phyloP scores from a whole-genome alignment of 2,888 invertebrate genomes.

The Mesorhabditis sp. region DNA sequence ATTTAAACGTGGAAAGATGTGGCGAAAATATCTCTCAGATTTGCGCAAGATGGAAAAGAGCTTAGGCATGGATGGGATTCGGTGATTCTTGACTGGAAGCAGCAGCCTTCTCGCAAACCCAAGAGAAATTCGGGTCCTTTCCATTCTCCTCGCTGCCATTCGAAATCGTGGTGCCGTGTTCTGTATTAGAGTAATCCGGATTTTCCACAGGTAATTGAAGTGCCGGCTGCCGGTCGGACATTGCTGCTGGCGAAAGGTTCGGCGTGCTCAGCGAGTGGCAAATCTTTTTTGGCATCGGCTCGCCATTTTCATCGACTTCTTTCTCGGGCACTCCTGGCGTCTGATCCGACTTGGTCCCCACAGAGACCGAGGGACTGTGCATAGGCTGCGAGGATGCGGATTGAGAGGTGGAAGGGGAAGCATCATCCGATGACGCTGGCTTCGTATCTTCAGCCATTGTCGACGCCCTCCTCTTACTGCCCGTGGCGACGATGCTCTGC shows the following conservation, averaged over 20 bases:
- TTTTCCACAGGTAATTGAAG: constrained; percentile 1
- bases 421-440: neutral
- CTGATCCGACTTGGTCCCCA: no score
- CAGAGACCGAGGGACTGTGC: neutral
- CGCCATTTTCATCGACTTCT: neutral
- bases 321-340: no score
- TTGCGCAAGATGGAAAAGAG: no score
- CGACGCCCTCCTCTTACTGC: no score
- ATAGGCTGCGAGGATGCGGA: neutral
- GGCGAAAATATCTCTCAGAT: no score
- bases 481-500: no score
- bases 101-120: constrained; percentile 3
- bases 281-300: neutral
- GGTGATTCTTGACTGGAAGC: neutral
- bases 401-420: neutral
- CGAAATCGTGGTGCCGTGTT: neutral
- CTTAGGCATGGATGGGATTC: neutral
- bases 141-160: neutral
- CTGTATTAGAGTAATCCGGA: neutral
- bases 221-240: neutral
- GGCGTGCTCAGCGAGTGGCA: neutral
- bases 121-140: neutral
- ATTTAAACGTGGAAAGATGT: no score
- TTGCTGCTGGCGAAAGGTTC: neutral
- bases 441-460: neutral